Evolutionary conservation across 2,888 invertebrate species (phyloP).

Genomic region (Standfussiana lucernea): DNA sequence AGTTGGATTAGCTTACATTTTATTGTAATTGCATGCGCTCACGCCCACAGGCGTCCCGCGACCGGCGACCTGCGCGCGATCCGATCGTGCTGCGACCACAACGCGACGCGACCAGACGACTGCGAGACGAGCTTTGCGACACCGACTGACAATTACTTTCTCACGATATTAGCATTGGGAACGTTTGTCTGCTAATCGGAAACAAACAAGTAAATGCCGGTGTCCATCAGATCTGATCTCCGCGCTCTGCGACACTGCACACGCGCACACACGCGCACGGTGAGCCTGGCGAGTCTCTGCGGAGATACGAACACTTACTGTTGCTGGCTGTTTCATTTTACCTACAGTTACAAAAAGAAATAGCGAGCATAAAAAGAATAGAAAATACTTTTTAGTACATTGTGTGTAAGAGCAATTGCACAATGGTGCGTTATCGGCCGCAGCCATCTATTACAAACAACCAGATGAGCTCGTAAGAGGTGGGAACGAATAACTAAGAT

Average conservation of each 20-base stretch:
- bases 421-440: slow-evolving; percentile 28
- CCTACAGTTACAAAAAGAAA: neutral
- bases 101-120: slow-evolving; percentile 1
- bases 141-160: slow-evolving; percentile 18
- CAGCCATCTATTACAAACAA: slow-evolving; percentile 27
- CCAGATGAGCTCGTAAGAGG: slow-evolving; percentile 17
- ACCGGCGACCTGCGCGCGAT: neutral
- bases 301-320: neutral
- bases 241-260: neutral
- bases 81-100: neutral
- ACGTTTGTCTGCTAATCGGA: slow-evolving; percentile 3
- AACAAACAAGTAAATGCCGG: slow-evolving; percentile 6
- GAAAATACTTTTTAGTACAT: neutral
- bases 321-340: neutral
- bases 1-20: slow-evolving; percentile 35
- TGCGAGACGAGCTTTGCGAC: neutral
- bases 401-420: slow-evolving; percentile 34
- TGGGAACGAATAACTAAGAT: slow-evolving; percentile 15
- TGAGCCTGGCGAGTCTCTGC: neutral
- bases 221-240: neutral
- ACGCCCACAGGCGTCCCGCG: slow-evolving; percentile 1
- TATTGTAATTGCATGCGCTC: slow-evolving; percentile 40
- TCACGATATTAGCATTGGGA: slow-evolving; percentile 16
- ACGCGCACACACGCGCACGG: neutral
- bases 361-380: neutral